Base-by-base conservation (phyloP, 2,888 invertebrate genomes). In the Hedychridium roseum region DNA sequence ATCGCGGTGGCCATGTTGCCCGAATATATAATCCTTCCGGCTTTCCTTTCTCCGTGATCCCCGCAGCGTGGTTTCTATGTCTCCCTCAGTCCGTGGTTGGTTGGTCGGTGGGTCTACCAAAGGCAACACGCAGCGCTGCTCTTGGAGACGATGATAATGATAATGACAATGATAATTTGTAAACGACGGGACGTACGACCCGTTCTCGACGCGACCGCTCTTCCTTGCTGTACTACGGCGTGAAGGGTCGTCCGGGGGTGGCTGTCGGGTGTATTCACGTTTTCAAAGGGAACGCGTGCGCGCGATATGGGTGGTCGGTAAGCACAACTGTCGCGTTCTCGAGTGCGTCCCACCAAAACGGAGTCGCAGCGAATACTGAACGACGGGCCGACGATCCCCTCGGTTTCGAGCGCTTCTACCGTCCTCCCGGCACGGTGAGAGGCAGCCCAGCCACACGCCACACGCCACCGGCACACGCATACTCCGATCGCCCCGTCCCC, bases 1-100 rank as follows among this genome's bases (percentile, higher is more conserved):
- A 74, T 71, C 61, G 75, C 57, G 62, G 78, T 76, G 70, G 78
- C 77, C 78, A 78, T 78, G 71, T 76, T 76, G 73, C 40, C 63
- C 60, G 63, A 62, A 70, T 66, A 64, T 57, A 34, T 57, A 52
- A 66, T 70, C 67, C 70, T 68, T 64, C 54, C 58, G 59, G 55
- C 55, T 56, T 54, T 54, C 63, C 60, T 60, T 59, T 62, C 60
- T 58, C 55, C 50, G 43, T 53, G 31, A 38, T 52, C 49, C 16
- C 38, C 43, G 37, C 26, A 18, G 23, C 34, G 26, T 32, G 16
- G 28, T 38, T 44, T 41, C 47, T 54, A 42, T 27, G 41, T 39
- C 59, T 31, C 40, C 17, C 36, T 39, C 14, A 36, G 41, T 37
- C 32, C 15, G 18, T n/a, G 39, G 5, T 11, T 5, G 23, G 23